Base-by-base conservation (phyloP, 2,888 invertebrate species). In the Drosophila multiciliata region DNA sequence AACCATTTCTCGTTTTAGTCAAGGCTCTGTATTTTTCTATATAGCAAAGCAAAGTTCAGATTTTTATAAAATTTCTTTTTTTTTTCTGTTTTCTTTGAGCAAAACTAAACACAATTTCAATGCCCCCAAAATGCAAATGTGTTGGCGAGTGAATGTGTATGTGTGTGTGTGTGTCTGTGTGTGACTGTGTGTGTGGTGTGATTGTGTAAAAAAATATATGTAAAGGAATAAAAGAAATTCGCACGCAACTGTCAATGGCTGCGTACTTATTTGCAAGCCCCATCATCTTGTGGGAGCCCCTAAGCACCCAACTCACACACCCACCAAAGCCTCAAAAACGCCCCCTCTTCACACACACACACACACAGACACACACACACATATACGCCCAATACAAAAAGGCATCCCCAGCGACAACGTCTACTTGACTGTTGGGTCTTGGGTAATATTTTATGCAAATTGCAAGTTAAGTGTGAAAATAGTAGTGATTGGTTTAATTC, bases 361-460 rank as follows among this genome's bases (percentile, higher is more conserved):
- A 17, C 26, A 12, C 23, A 17, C 52, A 20, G 20, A 35, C 53
- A 6, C 35, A 35, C 23, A 36, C 23, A 53, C 9, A 42, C 35
- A 36, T 15, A 12, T n/a, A n/a, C 17, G 20, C 32, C 9, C 23
- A 54, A 29, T 11, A 49, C 48, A 23, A 52, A 66, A 66, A 61
- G 68, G 36, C 48, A 20, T 60, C 70, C 78, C 65, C 49, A 64
- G 69, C 50, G 72, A 72, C 82, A 71, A 53, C 67, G 80, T 73
- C 76, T 82, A 78, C 87, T 83, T 82, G 87, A 84, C 87, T 84
- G 87, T 79, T 87, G 84, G 87, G 85, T 86, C 87, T 79, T 75
- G 89, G 87, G 91, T 90, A 92, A 91, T 92, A 91, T 90, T 91
- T 92, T 91, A 92, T 92, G 91, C 90, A 92, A 92, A 92, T 92